These are phyloP conservation scores for Drosophila prosaltans DNA, from an alignment of 1,140 invertebrate species.

Conservation along the genomic window DNA sequence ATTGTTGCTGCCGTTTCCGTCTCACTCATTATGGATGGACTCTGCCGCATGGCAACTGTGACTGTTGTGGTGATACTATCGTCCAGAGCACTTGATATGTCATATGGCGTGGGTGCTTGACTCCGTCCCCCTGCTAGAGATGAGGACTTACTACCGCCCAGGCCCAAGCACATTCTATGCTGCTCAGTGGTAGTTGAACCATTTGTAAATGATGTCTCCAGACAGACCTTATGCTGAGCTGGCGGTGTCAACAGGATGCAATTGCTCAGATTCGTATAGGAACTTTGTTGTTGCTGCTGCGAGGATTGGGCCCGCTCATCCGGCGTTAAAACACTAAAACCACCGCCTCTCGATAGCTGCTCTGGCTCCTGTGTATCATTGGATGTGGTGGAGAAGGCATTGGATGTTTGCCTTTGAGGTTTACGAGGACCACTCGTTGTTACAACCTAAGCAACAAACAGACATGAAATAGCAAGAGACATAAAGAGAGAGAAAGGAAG, in stretches of 20 bases:
- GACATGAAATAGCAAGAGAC: slow-evolving; percentile 13
- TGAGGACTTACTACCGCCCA: slow-evolving; percentile 79
- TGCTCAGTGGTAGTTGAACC: slow-evolving; percentile 40
- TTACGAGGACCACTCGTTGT: slow-evolving; percentile 89
- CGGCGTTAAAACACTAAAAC: background rate
- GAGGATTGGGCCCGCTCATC: background rate
- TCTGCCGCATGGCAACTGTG: slow-evolving; percentile 64
- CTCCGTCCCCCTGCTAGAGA: slow-evolving; percentile 82
- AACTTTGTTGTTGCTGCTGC: slow-evolving; percentile 59
- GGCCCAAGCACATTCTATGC: slow-evolving; percentile 58
- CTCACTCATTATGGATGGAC: slow-evolving; percentile 65
- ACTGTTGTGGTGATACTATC: slow-evolving; percentile 57
- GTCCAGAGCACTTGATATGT: slow-evolving; percentile 75
- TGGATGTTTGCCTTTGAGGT: slow-evolving; percentile 85
- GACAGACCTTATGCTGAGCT: slow-evolving; percentile 86
- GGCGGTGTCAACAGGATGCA: slow-evolving; percentile 82
- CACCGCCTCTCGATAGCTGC: slow-evolving; percentile 7
- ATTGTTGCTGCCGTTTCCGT: slow-evolving; percentile 69
- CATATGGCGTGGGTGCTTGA: slow-evolving; percentile 42
- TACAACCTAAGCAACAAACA: slow-evolving; percentile 86
- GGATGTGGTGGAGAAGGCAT: slow-evolving; percentile 76
- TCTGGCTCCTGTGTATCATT: slow-evolving; percentile 67
- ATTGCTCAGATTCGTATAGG: slow-evolving; percentile 69
- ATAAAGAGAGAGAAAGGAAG: slow-evolving; percentile 11
- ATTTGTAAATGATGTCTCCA: slow-evolving; percentile 91